Base-by-base conservation (phyloP, 53 echinoderm and acorn worm genomes). In the Mesocentrotus franciscanus region DNA sequence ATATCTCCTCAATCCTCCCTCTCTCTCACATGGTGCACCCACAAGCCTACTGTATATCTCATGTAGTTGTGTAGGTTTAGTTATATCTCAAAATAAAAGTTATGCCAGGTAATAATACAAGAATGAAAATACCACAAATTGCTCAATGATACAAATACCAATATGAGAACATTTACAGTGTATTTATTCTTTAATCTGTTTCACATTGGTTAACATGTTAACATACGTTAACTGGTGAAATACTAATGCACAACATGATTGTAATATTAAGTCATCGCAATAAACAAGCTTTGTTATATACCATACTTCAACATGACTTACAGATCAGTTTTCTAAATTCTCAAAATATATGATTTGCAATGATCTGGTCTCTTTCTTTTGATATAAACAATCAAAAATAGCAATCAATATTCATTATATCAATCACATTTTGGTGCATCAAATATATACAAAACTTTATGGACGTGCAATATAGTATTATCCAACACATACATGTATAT, bases 201-300 rank as follows among this genome's bases (percentile, higher is more conserved):
- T 42, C 42, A 42, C 36, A 81, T 17, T 64, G 64, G 64, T 64
- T 64, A 64, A 64, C 64, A 17, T 0, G 22, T 62, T 62, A 62
- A 72, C 29, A 29, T 29, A 76, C 11, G 76, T 76, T 76, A 76
- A 76, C 76, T 76, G 36, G 87, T 87, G 87, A 87, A 87, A 57
- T 87, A 87, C 57, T 58, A 87, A 87, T 87, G 87, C 87, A 87
- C 87, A 87, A 87, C 87, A 87, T 87, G 59, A 87, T 58, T 27
- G 57, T 87, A 58, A 79, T 16, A 79, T 79, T 30, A 42, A 49
- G 84, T 49, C 1, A 84, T 42, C 17, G 49, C 58, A 87, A 87
- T 87, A 87, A 87, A 87, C 26, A 49, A 27, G 58, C 87, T 49
- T 57, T 58, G 3, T 56, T 57, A 11, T 58, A 16, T 58, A 58